Percentiles rank a stretch among this genome's conserved stretches.
phyloP scores from a whole-genome alignment of 2,113 vertebrate species.

The Trichechus manatus region DNA sequence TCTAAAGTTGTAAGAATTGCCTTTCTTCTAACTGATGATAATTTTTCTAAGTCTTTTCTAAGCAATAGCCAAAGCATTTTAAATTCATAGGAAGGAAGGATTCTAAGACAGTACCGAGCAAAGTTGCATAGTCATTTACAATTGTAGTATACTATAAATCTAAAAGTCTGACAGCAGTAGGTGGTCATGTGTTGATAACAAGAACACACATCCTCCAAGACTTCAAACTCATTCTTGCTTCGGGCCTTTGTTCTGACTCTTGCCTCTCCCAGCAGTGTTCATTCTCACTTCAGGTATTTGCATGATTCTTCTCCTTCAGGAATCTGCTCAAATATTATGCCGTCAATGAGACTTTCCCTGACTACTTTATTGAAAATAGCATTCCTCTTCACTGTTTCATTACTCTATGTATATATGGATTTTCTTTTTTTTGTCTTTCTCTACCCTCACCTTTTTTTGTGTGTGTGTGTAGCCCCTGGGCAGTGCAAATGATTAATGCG shows the following conservation, averaged over 20 bases:
- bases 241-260: not conserved
- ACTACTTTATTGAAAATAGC: not conserved
- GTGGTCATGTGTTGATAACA: not conserved
- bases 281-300: not conserved
- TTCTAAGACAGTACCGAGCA: not conserved
- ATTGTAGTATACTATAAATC: slow-evolving; percentile 22
- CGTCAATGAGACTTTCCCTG: not conserved
- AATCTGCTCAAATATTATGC: not conserved
- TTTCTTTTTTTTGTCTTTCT: slow-evolving; percentile 34
- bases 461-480: no score
- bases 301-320: not conserved
- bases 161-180: not conserved
- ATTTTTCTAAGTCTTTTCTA: slow-evolving; percentile 4
- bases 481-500: no score
- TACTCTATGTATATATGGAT: not conserved
- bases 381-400: not conserved
- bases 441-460: not conserved
- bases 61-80: slow-evolving; percentile 39
- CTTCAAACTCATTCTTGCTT: not conserved
- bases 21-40: slow-evolving; percentile 6
- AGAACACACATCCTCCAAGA: not conserved
- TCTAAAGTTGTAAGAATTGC: slow-evolving; percentile 10
- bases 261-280: not conserved
- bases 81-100: not conserved
- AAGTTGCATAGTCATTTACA: slow-evolving; percentile 20